These are phyloP conservation scores for Cryptosula pallasiana DNA, from an alignment of 2,888 invertebrate genomes.

Conservation along the genomic window DNA sequence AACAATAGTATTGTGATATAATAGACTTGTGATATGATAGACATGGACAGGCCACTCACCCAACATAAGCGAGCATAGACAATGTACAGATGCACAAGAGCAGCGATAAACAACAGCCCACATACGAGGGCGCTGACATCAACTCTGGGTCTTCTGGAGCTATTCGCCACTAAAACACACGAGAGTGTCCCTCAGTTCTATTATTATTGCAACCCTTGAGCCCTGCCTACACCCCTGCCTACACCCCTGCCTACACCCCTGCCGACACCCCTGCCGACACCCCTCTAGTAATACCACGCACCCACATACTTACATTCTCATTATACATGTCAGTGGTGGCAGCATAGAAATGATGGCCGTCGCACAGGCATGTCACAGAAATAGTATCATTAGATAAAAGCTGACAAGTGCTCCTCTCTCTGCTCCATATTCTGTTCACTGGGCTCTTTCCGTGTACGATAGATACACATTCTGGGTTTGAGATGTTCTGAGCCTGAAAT, in stretches of 20 bases:
- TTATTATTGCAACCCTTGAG: too few relatives aligned
- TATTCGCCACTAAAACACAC: conserved; percentile 19
- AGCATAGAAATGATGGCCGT: conserved; percentile 43
- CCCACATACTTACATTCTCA: conserved; percentile 50
- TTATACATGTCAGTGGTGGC: conserved; percentile 54
- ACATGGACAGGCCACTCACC: conserved; percentile 35
- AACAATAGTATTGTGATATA: too few relatives aligned
- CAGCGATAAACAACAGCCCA: conserved; percentile 50
- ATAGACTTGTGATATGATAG: too few relatives aligned
- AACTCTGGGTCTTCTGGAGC: conserved; percentile 33
- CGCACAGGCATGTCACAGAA: conserved; percentile 42
- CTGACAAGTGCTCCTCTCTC: conserved; percentile 39
- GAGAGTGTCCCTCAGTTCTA: too few relatives aligned
- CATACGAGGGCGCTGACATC: conserved; percentile 50
- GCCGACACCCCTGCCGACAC: too few relatives aligned
- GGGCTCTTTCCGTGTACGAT: conserved; percentile 39
- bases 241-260: too few relatives aligned
- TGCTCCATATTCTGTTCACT: conserved; percentile 33
- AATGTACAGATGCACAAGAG: conserved; percentile 44
- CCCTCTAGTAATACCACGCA: too few relatives aligned
- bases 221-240: too few relatives aligned
- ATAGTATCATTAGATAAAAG: conserved; percentile 32
- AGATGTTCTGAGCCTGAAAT: conserved; percentile 50
- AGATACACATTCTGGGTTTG: conserved; percentile 48
- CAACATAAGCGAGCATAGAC: conserved; percentile 44